A percentile compares a stretch with the other conserved stretches of the same genome.
Conservation (phyloP, 2,888 invertebrate genomes). For the Phanerotoma sp. region DNA sequence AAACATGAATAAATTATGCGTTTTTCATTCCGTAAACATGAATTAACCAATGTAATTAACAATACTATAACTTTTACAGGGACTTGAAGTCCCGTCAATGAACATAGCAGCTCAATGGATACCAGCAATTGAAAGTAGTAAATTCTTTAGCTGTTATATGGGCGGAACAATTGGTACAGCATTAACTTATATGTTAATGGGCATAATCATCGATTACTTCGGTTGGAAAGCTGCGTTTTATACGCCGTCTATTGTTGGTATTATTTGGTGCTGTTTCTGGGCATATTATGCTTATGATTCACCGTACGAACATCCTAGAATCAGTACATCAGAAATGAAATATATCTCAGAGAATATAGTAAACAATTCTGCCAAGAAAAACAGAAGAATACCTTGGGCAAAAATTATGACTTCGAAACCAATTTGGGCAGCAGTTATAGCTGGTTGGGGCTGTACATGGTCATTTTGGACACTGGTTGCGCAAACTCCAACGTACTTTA, state of each 20-base stretch:
- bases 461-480: constrained; percentile 70
- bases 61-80: constrained; percentile 51
- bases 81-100: constrained; percentile 71
- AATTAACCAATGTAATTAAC: not conserved
- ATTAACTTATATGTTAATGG: constrained; percentile 67
- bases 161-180: constrained; percentile 66
- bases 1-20: no score
- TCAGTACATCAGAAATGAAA: constrained; percentile 62
- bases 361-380: no score
- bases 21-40: not conserved
- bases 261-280: constrained; percentile 67
- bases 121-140: constrained; percentile 73
- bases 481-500: constrained; percentile 71
- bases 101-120: constrained; percentile 77
- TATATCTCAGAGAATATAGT: constrained; percentile 63
- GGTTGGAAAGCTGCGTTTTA: constrained; percentile 74
- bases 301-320: constrained; percentile 69
- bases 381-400: constrained; percentile 70
- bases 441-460: constrained; percentile 71
- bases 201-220: constrained; percentile 63
- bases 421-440: constrained; percentile 64
- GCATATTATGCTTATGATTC: constrained; percentile 65
- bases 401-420: constrained; percentile 64
- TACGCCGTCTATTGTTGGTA: constrained; percentile 62
- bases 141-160: constrained; percentile 64